Evolutionary conservation across 2,113 vertebrate genomes (phyloP).

Genomic region (Condylura cristata): DNA sequence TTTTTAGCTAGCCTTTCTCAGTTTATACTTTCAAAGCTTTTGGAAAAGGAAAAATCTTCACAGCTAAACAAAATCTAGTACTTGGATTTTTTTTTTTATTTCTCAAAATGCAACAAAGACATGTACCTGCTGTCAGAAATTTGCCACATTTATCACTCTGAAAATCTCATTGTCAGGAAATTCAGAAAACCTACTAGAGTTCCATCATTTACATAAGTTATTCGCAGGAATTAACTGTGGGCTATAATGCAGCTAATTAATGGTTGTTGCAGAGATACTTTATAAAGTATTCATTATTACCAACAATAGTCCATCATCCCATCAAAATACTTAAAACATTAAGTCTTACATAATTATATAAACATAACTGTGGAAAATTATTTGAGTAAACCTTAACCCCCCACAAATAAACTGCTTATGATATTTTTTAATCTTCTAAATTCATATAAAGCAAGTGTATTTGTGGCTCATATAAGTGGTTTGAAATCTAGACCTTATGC

Average conservation of each 20-base stretch:
- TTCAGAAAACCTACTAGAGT: slow-evolving; percentile 65
- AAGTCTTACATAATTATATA: slow-evolving; percentile 75
- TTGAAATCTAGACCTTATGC: neutral
- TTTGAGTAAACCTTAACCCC: slow-evolving; percentile 62
- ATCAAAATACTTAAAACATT: slow-evolving; percentile 82
- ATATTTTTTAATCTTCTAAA: neutral
- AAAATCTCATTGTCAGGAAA: slow-evolving; percentile 74
- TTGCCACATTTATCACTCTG: slow-evolving; percentile 43
- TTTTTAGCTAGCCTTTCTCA: slow-evolving; percentile 74
- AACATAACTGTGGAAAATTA: slow-evolving; percentile 56
- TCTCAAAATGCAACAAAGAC: slow-evolving; percentile 78
- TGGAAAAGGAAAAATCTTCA: slow-evolving; percentile 72
- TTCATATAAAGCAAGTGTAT: slow-evolving; percentile 28
- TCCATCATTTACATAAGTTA: slow-evolving; percentile 67
- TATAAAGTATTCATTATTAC: slow-evolving; percentile 68
- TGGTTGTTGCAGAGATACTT: slow-evolving; percentile 59
- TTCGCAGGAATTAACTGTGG: slow-evolving; percentile 57
- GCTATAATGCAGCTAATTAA: slow-evolving; percentile 74
- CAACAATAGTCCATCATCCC: slow-evolving; percentile 62
- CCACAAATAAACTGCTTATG: slow-evolving; percentile 40
- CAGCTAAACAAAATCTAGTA: slow-evolving; percentile 80
- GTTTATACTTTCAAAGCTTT: slow-evolving; percentile 74
- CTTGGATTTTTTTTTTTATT: slow-evolving; percentile 75
- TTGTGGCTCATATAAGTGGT: neutral
- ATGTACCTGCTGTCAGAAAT: slow-evolving; percentile 76